Percentiles rank a stretch among this genome's conserved stretches.
Evolutionary conservation across 2,113 vertebrate genomes (phyloP).

Genomic region (Origma solitaria): DNA sequence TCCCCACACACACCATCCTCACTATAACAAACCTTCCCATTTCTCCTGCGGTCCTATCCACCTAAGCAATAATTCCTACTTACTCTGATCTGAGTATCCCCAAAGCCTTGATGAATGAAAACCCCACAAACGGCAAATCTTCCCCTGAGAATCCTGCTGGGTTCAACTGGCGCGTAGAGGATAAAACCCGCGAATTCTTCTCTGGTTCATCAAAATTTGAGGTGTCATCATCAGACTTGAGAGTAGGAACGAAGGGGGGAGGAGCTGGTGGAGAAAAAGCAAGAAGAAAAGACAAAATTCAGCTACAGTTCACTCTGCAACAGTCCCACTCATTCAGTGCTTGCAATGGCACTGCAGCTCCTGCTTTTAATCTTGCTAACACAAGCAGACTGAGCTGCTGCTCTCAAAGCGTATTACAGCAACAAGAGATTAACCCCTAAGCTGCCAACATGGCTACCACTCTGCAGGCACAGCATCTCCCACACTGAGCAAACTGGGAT

Average conservation of each 20-base stretch:
- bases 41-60: conserved; percentile 12
- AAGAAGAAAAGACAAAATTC: conserved; percentile 71
- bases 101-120: conserved; percentile 82
- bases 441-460: conserved; percentile 80
- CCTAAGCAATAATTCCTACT: conserved; percentile 72
- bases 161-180: conserved; percentile 85
- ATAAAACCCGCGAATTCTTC: conserved; percentile 84
- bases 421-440: conserved; percentile 81
- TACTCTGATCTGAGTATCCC: conserved; percentile 82
- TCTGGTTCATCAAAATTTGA: conserved; percentile 90
- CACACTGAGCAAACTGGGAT: background rate
- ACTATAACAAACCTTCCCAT: conserved; percentile 10
- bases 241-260: conserved; percentile 88
- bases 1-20: background rate
- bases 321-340: conserved; percentile 69
- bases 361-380: conserved; percentile 84
- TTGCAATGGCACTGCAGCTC: conserved; percentile 81
- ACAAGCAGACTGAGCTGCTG: conserved; percentile 80
- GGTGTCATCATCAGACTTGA: conserved; percentile 92
- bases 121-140: conserved; percentile 87
- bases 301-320: conserved; percentile 70
- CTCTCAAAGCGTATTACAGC: conserved; percentile 77
- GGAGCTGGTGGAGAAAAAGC: conserved; percentile 83
- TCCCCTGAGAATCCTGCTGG: conserved; percentile 79
- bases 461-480: conserved; percentile 64